phyloP scores from a whole-genome alignment of 2,888 invertebrate genomes.

The Tenthredo scrophulariae region DNA sequence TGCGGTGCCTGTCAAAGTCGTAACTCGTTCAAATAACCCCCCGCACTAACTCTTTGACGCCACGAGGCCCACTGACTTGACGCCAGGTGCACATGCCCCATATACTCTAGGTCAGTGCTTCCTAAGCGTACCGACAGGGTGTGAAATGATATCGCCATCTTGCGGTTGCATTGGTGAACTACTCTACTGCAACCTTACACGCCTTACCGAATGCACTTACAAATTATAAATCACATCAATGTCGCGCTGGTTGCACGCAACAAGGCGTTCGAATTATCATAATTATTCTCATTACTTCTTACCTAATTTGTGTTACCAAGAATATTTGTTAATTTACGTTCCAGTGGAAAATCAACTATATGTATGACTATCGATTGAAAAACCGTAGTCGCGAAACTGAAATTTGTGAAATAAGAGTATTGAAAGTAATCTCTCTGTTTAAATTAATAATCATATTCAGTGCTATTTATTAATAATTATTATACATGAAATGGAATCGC shows the following conservation, averaged over 20 bases:
- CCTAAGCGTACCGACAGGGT: too few species aligned
- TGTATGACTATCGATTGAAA: not conserved
- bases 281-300: not conserved
- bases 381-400: not conserved
- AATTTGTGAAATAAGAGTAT: not conserved
- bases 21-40: too few species aligned
- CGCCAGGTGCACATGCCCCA: too few species aligned
- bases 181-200: not conserved
- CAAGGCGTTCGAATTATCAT: not conserved
- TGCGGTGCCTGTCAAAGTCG: too few species aligned
- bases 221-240: not conserved
- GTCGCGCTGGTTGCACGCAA: not conserved
- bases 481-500: slow-evolving; percentile 38
- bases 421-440: not conserved
- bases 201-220: not conserved
- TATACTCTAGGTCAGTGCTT: too few species aligned
- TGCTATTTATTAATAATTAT: slow-evolving; percentile 37
- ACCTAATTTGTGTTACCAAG: not conserved
- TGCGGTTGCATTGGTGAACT: not conserved
- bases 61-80: too few species aligned
- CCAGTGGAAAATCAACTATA: not conserved
- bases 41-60: too few species aligned
- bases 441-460: slow-evolving; percentile 39
- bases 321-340: not conserved
- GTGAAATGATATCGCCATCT: not conserved